A percentile compares a stretch with the other conserved stretches of the same genome.
phyloP scores from a whole-genome alignment of 64 coral and sea anemone species.

The Stylophora pistillata region DNA sequence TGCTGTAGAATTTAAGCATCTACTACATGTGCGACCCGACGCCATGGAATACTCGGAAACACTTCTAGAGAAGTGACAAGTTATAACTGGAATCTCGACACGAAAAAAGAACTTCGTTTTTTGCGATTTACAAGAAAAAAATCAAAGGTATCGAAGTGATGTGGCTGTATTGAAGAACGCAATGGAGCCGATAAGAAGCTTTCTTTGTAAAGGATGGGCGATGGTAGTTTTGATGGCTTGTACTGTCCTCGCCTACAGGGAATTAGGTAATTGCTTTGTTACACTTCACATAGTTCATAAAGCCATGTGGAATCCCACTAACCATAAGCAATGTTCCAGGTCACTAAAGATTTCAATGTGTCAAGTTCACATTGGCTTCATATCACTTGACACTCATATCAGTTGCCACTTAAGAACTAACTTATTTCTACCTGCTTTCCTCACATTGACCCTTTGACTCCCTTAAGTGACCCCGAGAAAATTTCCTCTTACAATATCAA shows the following conservation, averaged over 20 bases:
- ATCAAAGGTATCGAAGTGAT: not conserved
- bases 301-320: not conserved
- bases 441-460: not conserved
- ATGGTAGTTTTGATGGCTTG: not conserved
- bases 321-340: not conserved
- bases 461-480: no score
- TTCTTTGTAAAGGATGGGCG: not conserved
- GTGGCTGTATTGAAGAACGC: not conserved
- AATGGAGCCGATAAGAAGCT: not conserved
- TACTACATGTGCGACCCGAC: not conserved
- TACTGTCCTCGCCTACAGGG: constrained; percentile 25
- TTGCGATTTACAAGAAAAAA: not conserved
- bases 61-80: not conserved
- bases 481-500: no score
- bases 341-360: not conserved
- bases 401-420: not conserved
- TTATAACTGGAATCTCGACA: not conserved
- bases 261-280: constrained; percentile 25
- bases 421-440: not conserved
- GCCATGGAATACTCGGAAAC: not conserved
- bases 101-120: not conserved
- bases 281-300: not conserved
- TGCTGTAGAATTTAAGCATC: no score
- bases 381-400: not conserved
- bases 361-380: not conserved